phyloP scores from a whole-genome alignment of 2,888 invertebrate genomes.

The Pheosia tremula region DNA sequence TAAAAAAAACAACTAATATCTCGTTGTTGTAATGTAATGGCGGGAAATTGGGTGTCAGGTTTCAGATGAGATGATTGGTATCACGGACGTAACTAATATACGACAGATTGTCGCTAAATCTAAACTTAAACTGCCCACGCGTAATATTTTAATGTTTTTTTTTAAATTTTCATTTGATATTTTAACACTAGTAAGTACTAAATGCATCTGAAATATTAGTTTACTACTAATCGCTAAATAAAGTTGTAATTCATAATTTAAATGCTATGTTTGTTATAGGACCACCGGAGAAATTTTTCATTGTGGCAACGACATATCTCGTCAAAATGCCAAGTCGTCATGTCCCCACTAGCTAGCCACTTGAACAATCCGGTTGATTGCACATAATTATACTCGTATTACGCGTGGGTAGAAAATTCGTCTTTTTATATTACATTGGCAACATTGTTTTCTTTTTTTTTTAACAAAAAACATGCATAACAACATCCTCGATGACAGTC shows the following conservation, averaged over 20 bases:
- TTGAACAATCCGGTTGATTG: too few species aligned
- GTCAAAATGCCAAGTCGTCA: not conserved
- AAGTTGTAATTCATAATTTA: not conserved
- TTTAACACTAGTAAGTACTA: conserved; percentile 3
- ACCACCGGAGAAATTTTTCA: too few species aligned
- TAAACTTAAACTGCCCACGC: conserved; percentile 1
- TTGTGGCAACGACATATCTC: not conserved
- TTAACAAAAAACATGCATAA: conserved; percentile 21
- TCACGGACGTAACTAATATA: conserved; percentile 13
- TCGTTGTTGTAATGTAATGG: conserved; percentile 11
- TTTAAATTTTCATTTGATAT: too few species aligned
- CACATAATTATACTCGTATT: not conserved
- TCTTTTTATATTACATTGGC: conserved; percentile 19
- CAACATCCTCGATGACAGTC: conserved; percentile 16
- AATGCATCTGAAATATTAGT: not conserved
- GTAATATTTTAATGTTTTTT: not conserved
- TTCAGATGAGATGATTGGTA: conserved; percentile 10
- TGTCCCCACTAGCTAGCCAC: not conserved
- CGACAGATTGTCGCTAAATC: conserved; percentile 12
- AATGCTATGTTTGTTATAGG: not conserved
- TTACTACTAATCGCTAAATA: not conserved
- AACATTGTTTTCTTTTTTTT: conserved; percentile 17
- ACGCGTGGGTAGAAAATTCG: conserved; percentile 17
- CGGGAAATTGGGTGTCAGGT: conserved; percentile 7
- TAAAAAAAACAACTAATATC: conserved; percentile 10